These are phyloP conservation scores for Papilio glaucus DNA, from an alignment of 1,140 invertebrate species.

Conservation along the genomic window DNA sequence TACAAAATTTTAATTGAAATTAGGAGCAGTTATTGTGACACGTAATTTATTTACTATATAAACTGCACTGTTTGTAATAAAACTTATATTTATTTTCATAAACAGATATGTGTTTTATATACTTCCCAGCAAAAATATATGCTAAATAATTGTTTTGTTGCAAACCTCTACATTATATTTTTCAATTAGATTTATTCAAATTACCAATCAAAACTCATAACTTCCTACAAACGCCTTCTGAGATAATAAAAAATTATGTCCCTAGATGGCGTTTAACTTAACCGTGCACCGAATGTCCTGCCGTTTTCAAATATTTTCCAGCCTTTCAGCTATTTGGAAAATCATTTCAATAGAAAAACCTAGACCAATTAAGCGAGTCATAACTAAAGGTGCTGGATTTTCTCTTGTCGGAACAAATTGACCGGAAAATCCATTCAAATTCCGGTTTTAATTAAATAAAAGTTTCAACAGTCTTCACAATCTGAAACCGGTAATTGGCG, in stretches of 20 bases:
- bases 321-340: constrained; percentile 5
- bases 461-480: constrained; percentile 37
- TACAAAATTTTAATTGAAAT: too few relatives aligned
- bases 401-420: constrained; percentile 19
- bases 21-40: too few relatives aligned
- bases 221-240: not conserved
- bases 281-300: not conserved
- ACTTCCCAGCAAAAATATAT: too few relatives aligned
- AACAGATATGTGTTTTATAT: too few relatives aligned
- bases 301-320: not conserved
- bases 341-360: constrained; percentile 27
- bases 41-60: too few relatives aligned
- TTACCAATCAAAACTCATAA: not conserved
- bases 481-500: constrained; percentile 48
- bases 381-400: constrained; percentile 26
- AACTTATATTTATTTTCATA: too few relatives aligned
- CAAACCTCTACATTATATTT: too few relatives aligned
- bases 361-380: constrained; percentile 36
- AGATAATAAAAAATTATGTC: not conserved
- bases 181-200: too few relatives aligned
- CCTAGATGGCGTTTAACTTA: constrained; percentile 17
- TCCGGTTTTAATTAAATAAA: constrained; percentile 37
- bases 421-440: constrained; percentile 35
- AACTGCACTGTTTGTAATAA: too few relatives aligned
- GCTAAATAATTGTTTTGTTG: too few relatives aligned